Base-by-base conservation (phyloP, 2,888 invertebrate species). In the Mythimna albipuncta region DNA sequence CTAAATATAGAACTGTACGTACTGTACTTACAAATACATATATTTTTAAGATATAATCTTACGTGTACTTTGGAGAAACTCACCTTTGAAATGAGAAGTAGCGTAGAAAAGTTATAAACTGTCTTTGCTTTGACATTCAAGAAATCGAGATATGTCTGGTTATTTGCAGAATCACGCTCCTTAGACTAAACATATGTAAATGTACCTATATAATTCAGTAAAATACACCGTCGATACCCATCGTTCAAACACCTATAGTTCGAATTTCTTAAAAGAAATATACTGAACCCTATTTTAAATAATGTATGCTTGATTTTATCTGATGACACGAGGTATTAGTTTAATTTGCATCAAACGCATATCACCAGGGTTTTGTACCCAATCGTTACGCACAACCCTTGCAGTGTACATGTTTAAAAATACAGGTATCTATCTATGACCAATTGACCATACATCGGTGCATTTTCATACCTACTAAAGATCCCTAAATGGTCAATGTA, bases 341-440 rank as follows among this genome's bases (percentile, higher is more conserved):
- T 16, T 50, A 72, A 64, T 72, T 32, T 55, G 32, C 32, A 59
- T 72, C 50, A 77, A 70, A 54, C 10, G 54, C 72, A 55, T 79
- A 64, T 41, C 38, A 64, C 79, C 44, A 58, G 64, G 64, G 72
- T 35, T 55, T 10, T 2, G n/a, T 77, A 50, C 7, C 6, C 72
- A 50, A 59, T 54, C 59, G 72, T 79, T 19, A 38, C 4, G 41
- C 6, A 13, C 11, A 47, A 78, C 75, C 79, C 72, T 79, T 79
- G 32, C 47, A 32, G 35, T n/a, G 1, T 13, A 44, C 70, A n/a
- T 63, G 61, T 77, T 57, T 52, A 16, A 1, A 50, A 63, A 54
- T 41, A 50, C 72, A 71, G 41, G 47, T 78, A 61, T 13, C 10
- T 26, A 35, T 55, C 32, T 44, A 57, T 58, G 19, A 26, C 50